Percentiles rank a stretch among this genome's conserved stretches.
These are phyloP conservation scores for Lagenorhynchus albirostris DNA, from an alignment of 2,113 vertebrate genomes.

Conservation along the genomic window DNA sequence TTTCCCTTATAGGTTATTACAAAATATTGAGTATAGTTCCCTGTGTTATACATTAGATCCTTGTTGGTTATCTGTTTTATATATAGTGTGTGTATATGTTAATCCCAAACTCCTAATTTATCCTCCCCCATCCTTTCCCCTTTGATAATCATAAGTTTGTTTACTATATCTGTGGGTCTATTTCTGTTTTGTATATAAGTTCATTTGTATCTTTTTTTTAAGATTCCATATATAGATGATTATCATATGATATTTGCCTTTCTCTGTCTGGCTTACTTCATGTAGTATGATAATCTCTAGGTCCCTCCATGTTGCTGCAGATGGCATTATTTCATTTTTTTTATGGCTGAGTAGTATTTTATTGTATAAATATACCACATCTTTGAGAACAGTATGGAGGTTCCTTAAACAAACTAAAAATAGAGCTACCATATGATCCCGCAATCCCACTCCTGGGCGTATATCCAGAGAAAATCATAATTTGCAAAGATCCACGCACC, in stretches of 20 bases:
- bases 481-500: not conserved
- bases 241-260: not conserved
- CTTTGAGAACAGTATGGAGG: not conserved
- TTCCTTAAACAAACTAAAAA: not conserved
- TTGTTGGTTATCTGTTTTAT: not conserved
- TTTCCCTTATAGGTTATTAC: not conserved
- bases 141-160: not conserved
- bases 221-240: not conserved
- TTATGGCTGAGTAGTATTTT: rapidly evolving
- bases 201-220: not conserved
- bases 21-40: not conserved
- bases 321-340: not conserved
- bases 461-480: not conserved
- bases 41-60: not conserved
- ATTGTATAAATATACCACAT: not conserved
- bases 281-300: not conserved
- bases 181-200: not conserved
- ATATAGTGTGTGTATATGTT: not conserved
- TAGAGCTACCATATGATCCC: not conserved
- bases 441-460: not conserved
- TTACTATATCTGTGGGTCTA: not conserved
- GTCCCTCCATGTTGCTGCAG: not conserved
- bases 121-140: not conserved
- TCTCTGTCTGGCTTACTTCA: not conserved
- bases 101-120: not conserved